phyloP scores from a whole-genome alignment of 2,888 invertebrate species.

The Hesperia comma region DNA sequence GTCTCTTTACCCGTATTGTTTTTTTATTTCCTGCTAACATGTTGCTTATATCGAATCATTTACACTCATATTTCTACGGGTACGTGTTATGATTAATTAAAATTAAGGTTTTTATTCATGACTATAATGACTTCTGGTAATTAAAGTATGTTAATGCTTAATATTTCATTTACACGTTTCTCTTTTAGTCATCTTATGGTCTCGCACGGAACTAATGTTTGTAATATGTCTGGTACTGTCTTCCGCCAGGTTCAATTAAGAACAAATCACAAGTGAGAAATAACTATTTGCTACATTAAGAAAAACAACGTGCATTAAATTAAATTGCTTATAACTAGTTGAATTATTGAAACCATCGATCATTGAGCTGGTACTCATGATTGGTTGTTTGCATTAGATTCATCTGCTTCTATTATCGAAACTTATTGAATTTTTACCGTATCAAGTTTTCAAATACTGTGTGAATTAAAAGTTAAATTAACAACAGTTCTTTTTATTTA shows the following conservation, averaged over 20 bases:
- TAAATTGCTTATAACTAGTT: background rate
- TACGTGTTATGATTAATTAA: background rate
- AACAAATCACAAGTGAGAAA: conserved; percentile 8
- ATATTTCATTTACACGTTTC: conserved; percentile 8
- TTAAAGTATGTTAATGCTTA: conserved; percentile 6
- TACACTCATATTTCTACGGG: background rate
- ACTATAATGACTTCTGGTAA: background rate
- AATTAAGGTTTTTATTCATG: background rate
- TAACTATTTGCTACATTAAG: conserved; percentile 1
- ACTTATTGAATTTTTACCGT: too few species aligned
- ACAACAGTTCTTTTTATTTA: too few species aligned
- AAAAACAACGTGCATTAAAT: background rate
- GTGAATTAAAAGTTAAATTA: too few species aligned
- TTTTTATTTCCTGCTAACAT: too few species aligned
- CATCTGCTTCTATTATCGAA: too few species aligned
- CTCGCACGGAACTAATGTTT: conserved; percentile 10
- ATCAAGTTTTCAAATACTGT: too few species aligned
- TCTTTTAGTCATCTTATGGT: conserved; percentile 5
- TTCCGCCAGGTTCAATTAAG: background rate
- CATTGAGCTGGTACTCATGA: background rate
- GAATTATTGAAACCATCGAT: background rate
- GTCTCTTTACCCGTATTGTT: too few species aligned
- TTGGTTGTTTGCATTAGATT: too few species aligned
- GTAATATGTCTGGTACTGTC: conserved; percentile 1
- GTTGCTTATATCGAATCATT: too few species aligned